Conservation (phyloP, 2,888 invertebrate species). For the Acrobasis repandana region DNA sequence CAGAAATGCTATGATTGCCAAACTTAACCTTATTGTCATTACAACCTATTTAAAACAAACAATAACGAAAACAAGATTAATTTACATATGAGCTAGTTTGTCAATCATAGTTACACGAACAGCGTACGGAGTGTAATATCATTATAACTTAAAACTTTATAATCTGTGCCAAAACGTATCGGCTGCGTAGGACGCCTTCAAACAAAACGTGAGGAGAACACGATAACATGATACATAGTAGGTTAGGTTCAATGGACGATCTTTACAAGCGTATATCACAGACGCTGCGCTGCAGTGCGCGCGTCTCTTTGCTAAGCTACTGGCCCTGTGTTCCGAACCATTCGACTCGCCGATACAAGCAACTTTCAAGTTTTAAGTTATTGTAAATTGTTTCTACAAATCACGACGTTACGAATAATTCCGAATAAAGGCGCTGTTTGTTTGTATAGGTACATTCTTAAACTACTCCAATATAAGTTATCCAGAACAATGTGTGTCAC, state of each 20-base stretch:
- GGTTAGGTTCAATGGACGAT: conserved; percentile 74
- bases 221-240: conserved; percentile 47
- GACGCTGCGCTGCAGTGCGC: conserved; percentile 60
- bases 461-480: conserved; percentile 76
- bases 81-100: conserved; percentile 17
- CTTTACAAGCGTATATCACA: conserved; percentile 80
- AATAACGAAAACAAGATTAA: conserved; percentile 2
- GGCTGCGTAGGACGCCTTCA: conserved; percentile 25
- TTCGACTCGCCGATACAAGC: conserved; percentile 12
- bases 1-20: conserved; percentile 18
- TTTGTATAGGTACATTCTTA: conserved; percentile 52
- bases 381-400: neutral
- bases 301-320: conserved; percentile 66
- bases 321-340: conserved; percentile 40
- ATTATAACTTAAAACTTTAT: conserved; percentile 12
- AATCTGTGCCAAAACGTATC: conserved; percentile 13
- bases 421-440: conserved; percentile 39
- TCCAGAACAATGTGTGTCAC: conserved; percentile 74
- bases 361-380: neutral
- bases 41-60: conserved; percentile 10
- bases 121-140: conserved; percentile 6
- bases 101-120: conserved; percentile 19
- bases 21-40: conserved; percentile 21
- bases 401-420: conserved; percentile 32
- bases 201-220: conserved; percentile 36